Base-by-base conservation (phyloP, 2,888 invertebrate genomes). In the Charanyca ferruginea region DNA sequence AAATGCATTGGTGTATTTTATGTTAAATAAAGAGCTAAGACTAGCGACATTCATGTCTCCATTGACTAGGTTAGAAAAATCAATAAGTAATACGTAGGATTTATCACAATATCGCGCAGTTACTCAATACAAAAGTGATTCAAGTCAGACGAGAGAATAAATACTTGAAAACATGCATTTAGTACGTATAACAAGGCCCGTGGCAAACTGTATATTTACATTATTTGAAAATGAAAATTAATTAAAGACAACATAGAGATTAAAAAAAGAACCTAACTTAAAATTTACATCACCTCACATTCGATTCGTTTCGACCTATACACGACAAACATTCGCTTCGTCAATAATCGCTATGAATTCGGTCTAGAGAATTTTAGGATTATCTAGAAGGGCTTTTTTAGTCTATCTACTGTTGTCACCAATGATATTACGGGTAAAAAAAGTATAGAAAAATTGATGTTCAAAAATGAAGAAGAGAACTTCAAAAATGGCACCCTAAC, bases 1-100 rank as follows among this genome's bases (percentile, higher is more conserved):
- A 91, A 92, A 91, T 92, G 92, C 91, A 90, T 83, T 81, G 77
- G 72, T 83, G 81, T 83, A 85, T 68, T 76, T 62, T 80, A 83
- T 66, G 79, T 83, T 83, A 84, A 52, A 83, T 83, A 84, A 52
- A 80, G 66, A 79, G 69, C 83, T 86, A 86, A 84, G 83, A 89
- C 87, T 90, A 90, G 88, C 85, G 85, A 87, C 81, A 73, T 61
- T 66, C 58, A 79, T 77, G 81, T 80, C 82, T 84, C 78, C 81
- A 72, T 80, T 91, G 93, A 93, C 93, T 93, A 93, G 90, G 90
- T 92, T 90, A 93, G 83, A 84, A 82, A 66, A 80, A 71, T 55
- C 66, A 76, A 66, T 62, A 32, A 32, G 32, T 32, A 75, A 63
- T 49, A 61, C 28, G 32, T 47, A 35, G 51, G 35, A 70, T 80